A percentile compares a stretch with the other conserved stretches of the same genome.
These are phyloP conservation scores for Rhagologus leucostigma DNA, from an alignment of 2,113 vertebrate species.

Conservation along the genomic window DNA sequence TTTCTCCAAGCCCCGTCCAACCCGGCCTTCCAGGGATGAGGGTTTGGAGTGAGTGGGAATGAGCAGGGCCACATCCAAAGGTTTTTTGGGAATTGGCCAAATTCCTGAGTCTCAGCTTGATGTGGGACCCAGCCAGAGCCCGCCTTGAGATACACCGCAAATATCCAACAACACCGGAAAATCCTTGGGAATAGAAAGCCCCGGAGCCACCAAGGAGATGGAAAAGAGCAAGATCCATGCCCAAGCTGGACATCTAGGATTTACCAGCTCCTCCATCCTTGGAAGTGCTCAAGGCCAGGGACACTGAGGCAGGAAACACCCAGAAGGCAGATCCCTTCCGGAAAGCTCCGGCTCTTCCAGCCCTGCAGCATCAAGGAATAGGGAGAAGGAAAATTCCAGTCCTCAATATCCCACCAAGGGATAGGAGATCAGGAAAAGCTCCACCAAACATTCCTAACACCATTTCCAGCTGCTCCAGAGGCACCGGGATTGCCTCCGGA, in stretches of 20 bases:
- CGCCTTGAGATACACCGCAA: background rate
- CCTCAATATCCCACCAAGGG: too few species aligned
- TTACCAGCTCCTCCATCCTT: background rate
- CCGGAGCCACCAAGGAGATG: background rate
- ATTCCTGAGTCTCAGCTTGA: background rate
- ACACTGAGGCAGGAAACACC: background rate
- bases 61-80: background rate
- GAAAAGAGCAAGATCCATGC: background rate
- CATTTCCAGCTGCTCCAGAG: background rate
- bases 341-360: background rate
- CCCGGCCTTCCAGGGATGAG: background rate
- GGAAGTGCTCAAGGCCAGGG: background rate
- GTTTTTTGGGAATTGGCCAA: background rate
- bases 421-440: background rate
- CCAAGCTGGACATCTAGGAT: background rate
- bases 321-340: rapidly evolving
- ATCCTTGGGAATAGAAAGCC: background rate
- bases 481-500: rapidly evolving
- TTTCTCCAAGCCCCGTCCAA: rapidly evolving
- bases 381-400: background rate
- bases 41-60: background rate
- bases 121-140: rapidly evolving
- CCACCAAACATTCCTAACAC: background rate
- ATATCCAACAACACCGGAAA: background rate
- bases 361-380: background rate